These are phyloP conservation scores for human (Homo sapiens) DNA, from an alignment of 2,113 vertebrate species.

Conservation along the genomic window DNA sequence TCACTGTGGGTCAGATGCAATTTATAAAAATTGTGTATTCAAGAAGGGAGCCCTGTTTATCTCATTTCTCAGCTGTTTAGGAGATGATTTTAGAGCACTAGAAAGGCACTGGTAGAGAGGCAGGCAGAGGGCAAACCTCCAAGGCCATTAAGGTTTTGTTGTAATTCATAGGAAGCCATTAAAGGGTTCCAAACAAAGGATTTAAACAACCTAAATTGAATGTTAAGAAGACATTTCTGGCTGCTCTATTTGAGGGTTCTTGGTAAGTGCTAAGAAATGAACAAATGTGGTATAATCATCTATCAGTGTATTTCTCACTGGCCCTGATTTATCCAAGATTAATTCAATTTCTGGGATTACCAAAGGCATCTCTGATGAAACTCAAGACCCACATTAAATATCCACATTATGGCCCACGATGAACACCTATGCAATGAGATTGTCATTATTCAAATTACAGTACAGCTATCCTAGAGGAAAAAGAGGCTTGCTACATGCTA, in stretches of 20 bases:
- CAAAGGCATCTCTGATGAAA: not conserved
- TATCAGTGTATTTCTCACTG: not conserved
- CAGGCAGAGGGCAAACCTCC: not conserved
- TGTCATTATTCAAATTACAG: not conserved
- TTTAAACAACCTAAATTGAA: not conserved
- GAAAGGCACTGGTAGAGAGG: too few relatives aligned
- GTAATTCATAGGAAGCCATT: not conserved
- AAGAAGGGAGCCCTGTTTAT: not conserved
- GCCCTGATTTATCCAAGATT: not conserved
- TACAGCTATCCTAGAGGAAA: not conserved
- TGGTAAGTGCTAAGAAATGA: not conserved
- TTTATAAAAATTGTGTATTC: conserved; percentile 36
- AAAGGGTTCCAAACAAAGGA: not conserved
- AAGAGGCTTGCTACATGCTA: not conserved
- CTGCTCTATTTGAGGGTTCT: not conserved
- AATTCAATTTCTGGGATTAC: not conserved
- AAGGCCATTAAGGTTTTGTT: not conserved
- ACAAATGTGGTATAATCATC: not conserved
- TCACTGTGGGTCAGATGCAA: not conserved
- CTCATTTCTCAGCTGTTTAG: not conserved
- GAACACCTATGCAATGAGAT: not conserved
- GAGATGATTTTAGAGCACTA: not conserved
- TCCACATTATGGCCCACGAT: not conserved
- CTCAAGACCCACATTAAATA: not conserved
- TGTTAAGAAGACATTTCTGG: not conserved